Conservation (phyloP, 2,888 invertebrate species). For the Orthosia gothica region DNA sequence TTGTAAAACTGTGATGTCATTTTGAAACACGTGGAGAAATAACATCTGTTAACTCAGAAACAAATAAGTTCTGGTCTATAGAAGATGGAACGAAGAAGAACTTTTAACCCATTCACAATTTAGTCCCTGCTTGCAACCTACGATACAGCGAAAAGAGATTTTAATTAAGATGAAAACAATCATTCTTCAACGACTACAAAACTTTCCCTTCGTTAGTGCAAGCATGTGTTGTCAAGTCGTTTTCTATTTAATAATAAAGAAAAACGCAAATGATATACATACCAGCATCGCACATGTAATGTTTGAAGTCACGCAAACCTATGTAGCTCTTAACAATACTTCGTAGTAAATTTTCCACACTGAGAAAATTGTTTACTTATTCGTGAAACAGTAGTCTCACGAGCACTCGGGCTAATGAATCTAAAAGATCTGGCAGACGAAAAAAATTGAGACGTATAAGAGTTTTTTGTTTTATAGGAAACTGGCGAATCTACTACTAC, state of each 20-base stretch:
- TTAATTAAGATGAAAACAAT: slow-evolving; percentile 42
- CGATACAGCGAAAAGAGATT: slow-evolving; percentile 29
- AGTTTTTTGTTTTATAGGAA: slow-evolving; percentile 7
- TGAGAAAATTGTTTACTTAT: slow-evolving; percentile 81
- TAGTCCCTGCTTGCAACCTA: neutral
- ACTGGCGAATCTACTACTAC: neutral
- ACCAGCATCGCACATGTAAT: slow-evolving; percentile 71
- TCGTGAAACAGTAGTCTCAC: slow-evolving; percentile 73
- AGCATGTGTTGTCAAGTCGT: slow-evolving; percentile 73
- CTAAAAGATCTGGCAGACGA: slow-evolving; percentile 57
- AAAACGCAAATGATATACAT: slow-evolving; percentile 70
- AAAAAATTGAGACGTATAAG: slow-evolving; percentile 16
- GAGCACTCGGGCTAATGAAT: slow-evolving; percentile 70
- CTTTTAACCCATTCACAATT: neutral
- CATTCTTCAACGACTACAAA: slow-evolving; percentile 60
- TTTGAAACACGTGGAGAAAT: slow-evolving; percentile 40
- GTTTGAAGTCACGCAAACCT: slow-evolving; percentile 79
- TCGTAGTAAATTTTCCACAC: slow-evolving; percentile 85
- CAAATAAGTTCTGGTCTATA: slow-evolving; percentile 1
- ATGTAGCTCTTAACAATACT: slow-evolving; percentile 74
- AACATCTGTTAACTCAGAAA: slow-evolving; percentile 23
- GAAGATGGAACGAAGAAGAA: no score
- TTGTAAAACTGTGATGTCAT: slow-evolving; percentile 39
- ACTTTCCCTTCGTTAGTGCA: slow-evolving; percentile 77
- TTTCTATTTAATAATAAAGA: slow-evolving; percentile 82